Percentiles rank a stretch among this genome's conserved stretches.
These are phyloP conservation scores for Anomalospiza imberbis DNA, from an alignment of 2,797 vertebrate species.

Conservation along the genomic window DNA sequence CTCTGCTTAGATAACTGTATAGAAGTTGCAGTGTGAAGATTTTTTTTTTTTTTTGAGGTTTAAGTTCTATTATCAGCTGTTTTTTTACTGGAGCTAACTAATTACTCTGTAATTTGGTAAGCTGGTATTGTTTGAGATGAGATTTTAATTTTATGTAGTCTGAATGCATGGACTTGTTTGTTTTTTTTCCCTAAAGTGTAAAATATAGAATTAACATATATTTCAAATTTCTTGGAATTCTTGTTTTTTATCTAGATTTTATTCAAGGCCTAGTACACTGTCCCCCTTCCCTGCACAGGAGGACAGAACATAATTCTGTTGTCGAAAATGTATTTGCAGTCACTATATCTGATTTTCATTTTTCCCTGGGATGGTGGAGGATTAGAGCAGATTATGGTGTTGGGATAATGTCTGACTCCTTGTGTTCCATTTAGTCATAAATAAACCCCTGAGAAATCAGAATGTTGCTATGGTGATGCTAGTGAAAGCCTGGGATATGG, in stretches of 20 bases:
- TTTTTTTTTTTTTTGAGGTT: background rate
- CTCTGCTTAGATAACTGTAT: background rate
- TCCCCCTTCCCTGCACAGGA: background rate
- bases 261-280: background rate
- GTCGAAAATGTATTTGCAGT: background rate
- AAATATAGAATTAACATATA: background rate
- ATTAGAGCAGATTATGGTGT: conserved; percentile 74
- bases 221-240: background rate
- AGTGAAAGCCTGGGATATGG: conserved; percentile 48
- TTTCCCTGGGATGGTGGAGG: conserved; percentile 49
- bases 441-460: conserved; percentile 66
- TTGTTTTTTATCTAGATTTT: background rate
- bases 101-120: background rate
- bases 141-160: background rate
- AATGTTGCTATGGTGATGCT: conserved; percentile 66
- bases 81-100: background rate
- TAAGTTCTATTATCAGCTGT: background rate
- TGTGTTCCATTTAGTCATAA: conserved; percentile 67
- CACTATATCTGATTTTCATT: conserved; percentile 47
- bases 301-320: background rate
- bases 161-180: background rate
- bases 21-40: background rate
- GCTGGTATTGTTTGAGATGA: background rate
- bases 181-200: accelerated
- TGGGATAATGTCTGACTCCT: conserved; percentile 68